phyloP scores from a whole-genome alignment of 2,888 invertebrate genomes.

The Heliconius sara region DNA sequence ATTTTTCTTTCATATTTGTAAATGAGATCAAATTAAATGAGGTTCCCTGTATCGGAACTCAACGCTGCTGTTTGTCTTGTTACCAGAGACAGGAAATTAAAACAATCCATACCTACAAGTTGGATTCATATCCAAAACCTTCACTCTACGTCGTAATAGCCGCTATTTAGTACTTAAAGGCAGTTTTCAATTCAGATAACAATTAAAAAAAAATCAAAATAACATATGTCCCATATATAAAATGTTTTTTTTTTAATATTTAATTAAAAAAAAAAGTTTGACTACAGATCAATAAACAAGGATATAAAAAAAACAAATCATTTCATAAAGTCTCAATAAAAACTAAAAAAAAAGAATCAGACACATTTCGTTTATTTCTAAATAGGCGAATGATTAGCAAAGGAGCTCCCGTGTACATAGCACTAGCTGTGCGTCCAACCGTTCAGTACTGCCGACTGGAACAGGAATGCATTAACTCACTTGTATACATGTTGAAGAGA shows the following conservation, averaged over 20 bases:
- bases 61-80: too few species aligned
- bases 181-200: too few species aligned
- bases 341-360: background rate
- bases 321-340: background rate
- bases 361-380: background rate
- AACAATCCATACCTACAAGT: too few species aligned
- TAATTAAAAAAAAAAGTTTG: background rate
- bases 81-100: too few species aligned
- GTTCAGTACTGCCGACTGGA: slow-evolving; percentile 12
- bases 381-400: slow-evolving; percentile 24
- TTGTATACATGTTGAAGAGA: slow-evolving; percentile 37
- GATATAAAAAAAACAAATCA: background rate
- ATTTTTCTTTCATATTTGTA: too few species aligned
- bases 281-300: background rate
- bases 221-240: too few species aligned
- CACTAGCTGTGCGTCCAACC: slow-evolving; percentile 10
- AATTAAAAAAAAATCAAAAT: too few species aligned
- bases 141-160: background rate
- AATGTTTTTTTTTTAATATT: background rate
- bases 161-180: background rate
- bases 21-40: too few species aligned
- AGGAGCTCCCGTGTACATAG: slow-evolving; percentile 23
- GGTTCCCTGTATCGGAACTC: too few species aligned
- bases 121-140: too few species aligned
- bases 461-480: slow-evolving; percentile 52